Evolutionary conservation across 2,113 vertebrate species (phyloP).

Genomic region (Petromus typicus): DNA sequence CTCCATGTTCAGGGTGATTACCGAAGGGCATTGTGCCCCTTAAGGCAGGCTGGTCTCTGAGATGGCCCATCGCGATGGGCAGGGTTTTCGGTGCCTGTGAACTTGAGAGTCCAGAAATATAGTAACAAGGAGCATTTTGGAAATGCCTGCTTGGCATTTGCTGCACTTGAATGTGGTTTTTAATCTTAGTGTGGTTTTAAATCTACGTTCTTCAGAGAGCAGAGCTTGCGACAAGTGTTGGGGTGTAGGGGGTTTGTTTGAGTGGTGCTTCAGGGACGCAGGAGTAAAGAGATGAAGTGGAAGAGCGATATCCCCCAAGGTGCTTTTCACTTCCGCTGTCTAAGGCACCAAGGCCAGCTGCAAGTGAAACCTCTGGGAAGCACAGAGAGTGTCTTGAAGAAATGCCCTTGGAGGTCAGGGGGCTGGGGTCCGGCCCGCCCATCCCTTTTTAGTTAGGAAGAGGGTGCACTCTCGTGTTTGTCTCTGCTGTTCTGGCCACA

Average conservation of each 20-base stretch:
- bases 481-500: not conserved
- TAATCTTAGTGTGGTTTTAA: not conserved
- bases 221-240: not conserved
- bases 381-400: not conserved
- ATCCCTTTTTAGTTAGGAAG: not conserved
- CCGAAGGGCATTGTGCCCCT: not conserved
- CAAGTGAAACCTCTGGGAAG: not conserved
- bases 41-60: not conserved
- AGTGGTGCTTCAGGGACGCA: not conserved
- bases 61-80: not conserved
- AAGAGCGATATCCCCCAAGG: not conserved
- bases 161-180: not conserved
- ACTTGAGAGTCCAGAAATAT: not conserved
- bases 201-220: not conserved
- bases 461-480: not conserved
- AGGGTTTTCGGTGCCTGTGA: not conserved
- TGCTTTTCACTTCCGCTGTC: not conserved
- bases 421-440: too few relatives aligned
- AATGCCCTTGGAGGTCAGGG: not conserved
- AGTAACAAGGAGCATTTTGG: not conserved
- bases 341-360: too few relatives aligned
- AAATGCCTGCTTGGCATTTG: not conserved
- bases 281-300: not conserved
- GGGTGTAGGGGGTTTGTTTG: not conserved
- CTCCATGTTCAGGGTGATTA: not conserved